Evolutionary conservation across 1,140 invertebrate genomes (phyloP).

Genomic region (Trichonephila inaurata): DNA sequence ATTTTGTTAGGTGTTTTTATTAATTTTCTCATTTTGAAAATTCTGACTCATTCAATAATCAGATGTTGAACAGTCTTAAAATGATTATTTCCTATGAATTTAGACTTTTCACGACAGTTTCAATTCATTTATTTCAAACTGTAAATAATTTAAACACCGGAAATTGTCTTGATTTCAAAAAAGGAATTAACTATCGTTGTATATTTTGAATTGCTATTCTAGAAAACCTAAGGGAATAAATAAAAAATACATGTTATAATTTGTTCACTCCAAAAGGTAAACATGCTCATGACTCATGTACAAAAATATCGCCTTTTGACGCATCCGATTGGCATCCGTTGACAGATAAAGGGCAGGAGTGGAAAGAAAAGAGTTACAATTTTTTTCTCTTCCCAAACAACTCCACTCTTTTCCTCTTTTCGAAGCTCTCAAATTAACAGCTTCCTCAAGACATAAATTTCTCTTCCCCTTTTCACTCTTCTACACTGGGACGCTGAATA

Average conservation of each 20-base stretch:
- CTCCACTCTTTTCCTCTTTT: not conserved
- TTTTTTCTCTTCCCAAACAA: not conserved
- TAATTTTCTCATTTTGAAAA: too few species aligned
- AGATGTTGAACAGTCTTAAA: too few species aligned
- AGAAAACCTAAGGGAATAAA: not conserved
- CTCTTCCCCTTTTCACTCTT: not conserved
- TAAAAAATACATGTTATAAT: not conserved
- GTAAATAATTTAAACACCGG: not conserved
- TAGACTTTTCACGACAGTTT: too few species aligned
- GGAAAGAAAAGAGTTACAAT: not conserved
- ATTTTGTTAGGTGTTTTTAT: too few species aligned
- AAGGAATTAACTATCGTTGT: not conserved
- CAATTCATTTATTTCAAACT: not conserved
- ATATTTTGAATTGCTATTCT: not conserved
- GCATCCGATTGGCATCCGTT: conserved; percentile 40
- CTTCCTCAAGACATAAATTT: not conserved
- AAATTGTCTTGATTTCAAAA: not conserved
- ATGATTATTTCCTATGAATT: too few species aligned
- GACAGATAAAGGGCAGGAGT: conserved; percentile 12
- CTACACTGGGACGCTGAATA: not conserved
- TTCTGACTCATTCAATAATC: too few species aligned
- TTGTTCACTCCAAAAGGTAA: conserved; percentile 15
- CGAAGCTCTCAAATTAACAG: not conserved
- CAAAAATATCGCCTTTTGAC: conserved; percentile 28
- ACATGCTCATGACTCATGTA: not conserved